Conservation (phyloP, 2,113 vertebrate species). For the Prolemur simus region DNA sequence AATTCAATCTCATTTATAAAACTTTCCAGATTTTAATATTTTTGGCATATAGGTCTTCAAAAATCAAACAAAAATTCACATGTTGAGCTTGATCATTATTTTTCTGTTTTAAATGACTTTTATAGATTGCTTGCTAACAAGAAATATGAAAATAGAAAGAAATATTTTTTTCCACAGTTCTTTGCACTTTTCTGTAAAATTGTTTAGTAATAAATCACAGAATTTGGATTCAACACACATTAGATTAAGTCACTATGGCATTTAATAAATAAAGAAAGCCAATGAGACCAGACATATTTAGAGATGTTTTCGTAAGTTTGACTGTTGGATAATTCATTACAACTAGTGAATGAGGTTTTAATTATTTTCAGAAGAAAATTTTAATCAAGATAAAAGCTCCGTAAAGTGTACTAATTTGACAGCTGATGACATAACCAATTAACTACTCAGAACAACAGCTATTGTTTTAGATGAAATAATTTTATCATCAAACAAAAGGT, state of each 20-base stretch:
- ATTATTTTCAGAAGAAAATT: conserved; percentile 64
- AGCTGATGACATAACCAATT: conserved; percentile 75
- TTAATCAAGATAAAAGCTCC: conserved; percentile 71
- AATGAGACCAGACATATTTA: conserved; percentile 55
- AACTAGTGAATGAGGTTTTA: conserved; percentile 60
- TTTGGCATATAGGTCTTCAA: background rate
- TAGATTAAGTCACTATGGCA: background rate
- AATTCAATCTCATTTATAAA: background rate
- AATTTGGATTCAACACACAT: background rate
- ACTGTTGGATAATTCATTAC: conserved; percentile 66
- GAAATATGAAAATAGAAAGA: background rate
- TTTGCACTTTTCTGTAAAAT: background rate
- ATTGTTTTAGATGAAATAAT: conserved; percentile 50
- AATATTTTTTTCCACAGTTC: background rate
- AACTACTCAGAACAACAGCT: conserved; percentile 50
- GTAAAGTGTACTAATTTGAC: conserved; percentile 63
- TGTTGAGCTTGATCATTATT: background rate
- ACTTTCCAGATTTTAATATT: background rate
- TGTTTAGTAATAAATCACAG: background rate
- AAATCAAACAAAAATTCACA: conserved; percentile 29
- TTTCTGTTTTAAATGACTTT: background rate
- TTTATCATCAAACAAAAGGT: conserved; percentile 58
- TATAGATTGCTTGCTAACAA: background rate
- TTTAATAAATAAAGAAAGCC: conserved; percentile 59
- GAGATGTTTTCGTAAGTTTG: conserved; percentile 55